A percentile compares a stretch with the other conserved stretches of the same genome.
Evolutionary conservation across 2,113 vertebrate species (phyloP).

Genomic region (Pipra filicauda): DNA sequence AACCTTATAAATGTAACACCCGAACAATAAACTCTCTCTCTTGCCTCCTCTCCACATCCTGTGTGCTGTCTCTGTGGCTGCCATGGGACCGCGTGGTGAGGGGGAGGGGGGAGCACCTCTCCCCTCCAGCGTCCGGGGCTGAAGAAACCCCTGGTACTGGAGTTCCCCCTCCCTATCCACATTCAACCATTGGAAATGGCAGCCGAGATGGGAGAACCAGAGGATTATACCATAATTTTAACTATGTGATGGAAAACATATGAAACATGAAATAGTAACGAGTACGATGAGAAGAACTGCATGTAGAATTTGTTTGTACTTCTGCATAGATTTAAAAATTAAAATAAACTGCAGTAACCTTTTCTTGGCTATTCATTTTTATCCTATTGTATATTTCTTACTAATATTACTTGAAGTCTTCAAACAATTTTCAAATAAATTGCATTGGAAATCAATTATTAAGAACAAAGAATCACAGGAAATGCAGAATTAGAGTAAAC

Average conservation of each 20-base stretch:
- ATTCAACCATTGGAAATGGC: no score
- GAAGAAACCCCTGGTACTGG: no score
- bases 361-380: neutral
- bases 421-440: neutral
- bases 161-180: no score
- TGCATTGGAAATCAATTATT: neutral
- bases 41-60: no score
- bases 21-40: no score
- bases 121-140: no score
- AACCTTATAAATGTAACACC: no score
- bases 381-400: neutral
- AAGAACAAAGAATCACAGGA: neutral
- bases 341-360: neutral
- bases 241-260: neutral
- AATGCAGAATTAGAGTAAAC: neutral
- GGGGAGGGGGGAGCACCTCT: no score
- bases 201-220: no score
- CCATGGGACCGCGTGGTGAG: no score
- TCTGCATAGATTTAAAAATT: neutral
- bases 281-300: neutral
- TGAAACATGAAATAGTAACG: neutral
- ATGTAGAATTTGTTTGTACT: neutral
- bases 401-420: neutral
- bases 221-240: neutral
- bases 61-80: no score